Evolutionary conservation across 2,113 vertebrate genomes (phyloP), one percentile per base, ranked within the genome.

Genomic region (Spea multiplicata): DNA sequence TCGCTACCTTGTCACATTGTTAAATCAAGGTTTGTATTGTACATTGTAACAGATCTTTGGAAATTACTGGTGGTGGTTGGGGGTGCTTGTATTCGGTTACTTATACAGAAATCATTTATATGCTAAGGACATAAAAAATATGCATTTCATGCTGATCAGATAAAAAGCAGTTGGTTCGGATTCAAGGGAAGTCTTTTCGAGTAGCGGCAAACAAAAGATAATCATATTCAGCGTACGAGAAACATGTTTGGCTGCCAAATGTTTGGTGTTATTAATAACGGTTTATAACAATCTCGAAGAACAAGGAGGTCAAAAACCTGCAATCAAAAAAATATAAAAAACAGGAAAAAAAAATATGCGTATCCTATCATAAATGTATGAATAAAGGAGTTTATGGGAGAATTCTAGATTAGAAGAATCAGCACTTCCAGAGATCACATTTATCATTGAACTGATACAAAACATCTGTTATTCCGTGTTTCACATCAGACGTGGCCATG

Each of bases 231-330:
- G 81, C 81, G 10, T 4, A 0, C 0, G 82, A 80, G 88, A 88
- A 84, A 82, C 88, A 89, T 86, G 12, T 87, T 82, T 88, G 85
- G 81, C 85, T 86, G 73, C 84, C 84, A 89, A 86, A 80, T 81
- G 81, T 85, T 80, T 86, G 84, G 84, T 84, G 84, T 84, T 83
- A 83, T 87, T 85, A 87, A 90, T 90, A 87, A 85, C 83, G 75
- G 84, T 87, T 85, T 85, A 73, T 73, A 84, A 81, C 59, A 83
- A 85, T 73, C 55, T 12, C 62, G 30, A 76, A 79, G 82, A 85
- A 81, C 76, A 82, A 84, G 84, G 82, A 67, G 82, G 85, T 82
- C 75, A 65, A 81, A 80, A 4, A 84, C 85, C 86, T 88, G 86
- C 84, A 87, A 88, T 86, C 86, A 89, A 84, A 85, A 81, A 57